Evolutionary conservation across 2,888 invertebrate species (phyloP), one percentile per base, ranked within the genome.

Genomic region (Iphiclides podalirius): DNA sequence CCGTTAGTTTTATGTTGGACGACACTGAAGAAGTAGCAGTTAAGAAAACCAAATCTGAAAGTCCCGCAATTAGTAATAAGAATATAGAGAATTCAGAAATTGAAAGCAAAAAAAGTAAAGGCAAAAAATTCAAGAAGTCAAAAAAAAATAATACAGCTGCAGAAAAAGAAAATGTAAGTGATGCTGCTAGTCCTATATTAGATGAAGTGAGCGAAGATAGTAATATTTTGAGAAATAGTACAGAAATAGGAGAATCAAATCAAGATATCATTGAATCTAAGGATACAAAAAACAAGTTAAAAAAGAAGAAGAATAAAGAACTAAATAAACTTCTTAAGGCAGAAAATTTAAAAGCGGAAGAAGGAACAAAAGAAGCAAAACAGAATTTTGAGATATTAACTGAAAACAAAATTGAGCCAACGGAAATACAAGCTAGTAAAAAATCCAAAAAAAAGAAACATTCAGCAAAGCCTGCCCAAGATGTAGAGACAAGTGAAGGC

Each of bases 1-100:
- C 86, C 0, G 84, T 85, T 9, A 86, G 86, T 54, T 83, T 85
- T 48, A 72, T 81, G 72, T 62, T 83, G 1, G 81, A 83, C 9
- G 85, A 85, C 1, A 64, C 63, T 52, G 79, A 81, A 41, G 75
- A 73, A 53, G 59, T 76, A 1, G 62, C 61, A 1, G 54, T 70
- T 3, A 86, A 86, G 54, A 83, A 76, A 54, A 73, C 71, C 0
- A 85, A 83, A 54, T 78, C 82, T 12, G 64, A 79, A 52, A 67
- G 72, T 17, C 60, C 67, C 1, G 44, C 35, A 23, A 49, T 33
- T 34, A 39, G 34, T 12, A 47, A 44, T 40, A 39, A 14, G 16
- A 20, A 16, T 20, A 34, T 9, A 35, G 34, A 8, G 2, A 26
- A 2, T 7, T 2, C 1, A 12, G n/a, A 12, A 1, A 11, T 31